Evolutionary conservation across 2,113 vertebrate species (phyloP).

Genomic region (Stictonetta naevosa): DNA sequence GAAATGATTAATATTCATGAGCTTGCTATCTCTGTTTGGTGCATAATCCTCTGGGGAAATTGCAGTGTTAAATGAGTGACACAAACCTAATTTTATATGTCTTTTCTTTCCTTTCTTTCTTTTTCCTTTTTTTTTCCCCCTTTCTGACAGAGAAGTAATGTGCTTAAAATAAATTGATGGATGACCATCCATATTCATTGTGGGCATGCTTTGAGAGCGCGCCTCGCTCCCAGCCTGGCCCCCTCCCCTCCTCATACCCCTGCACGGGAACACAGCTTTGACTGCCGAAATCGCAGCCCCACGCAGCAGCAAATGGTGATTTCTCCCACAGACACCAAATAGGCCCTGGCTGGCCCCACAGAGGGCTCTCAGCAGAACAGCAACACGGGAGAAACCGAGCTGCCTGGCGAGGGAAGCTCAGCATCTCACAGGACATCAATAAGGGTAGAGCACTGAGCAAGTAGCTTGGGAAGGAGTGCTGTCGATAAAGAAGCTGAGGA

Average conservation of each 20-base stretch:
- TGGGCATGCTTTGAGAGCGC: conserved; percentile 53
- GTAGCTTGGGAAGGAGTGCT: conserved; percentile 43
- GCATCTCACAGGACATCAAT: conserved; percentile 33
- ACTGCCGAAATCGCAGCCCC: conserved; percentile 8
- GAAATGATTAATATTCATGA: conserved; percentile 79
- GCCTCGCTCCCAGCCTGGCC: conserved; percentile 11
- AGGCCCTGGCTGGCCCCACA: conserved; percentile 43
- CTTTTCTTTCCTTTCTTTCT: conserved; percentile 67
- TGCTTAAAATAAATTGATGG: conserved; percentile 82
- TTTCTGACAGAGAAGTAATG: conserved; percentile 72
- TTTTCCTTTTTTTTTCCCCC: not conserved
- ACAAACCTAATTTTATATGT: conserved; percentile 78
- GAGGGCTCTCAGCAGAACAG: conserved; percentile 40
- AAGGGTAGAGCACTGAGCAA: conserved; percentile 30
- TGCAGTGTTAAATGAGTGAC: conserved; percentile 79
- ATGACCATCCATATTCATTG: conserved; percentile 73
- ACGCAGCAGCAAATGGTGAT: conserved; percentile 28
- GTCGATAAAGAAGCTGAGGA: not conserved
- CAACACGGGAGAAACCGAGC: conserved; percentile 12
- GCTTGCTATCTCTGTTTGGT: conserved; percentile 75
- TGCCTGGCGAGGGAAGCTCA: conserved; percentile 24
- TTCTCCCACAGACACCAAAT: conserved; percentile 40
- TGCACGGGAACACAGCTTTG: conserved; percentile 37
- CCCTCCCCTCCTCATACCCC: not conserved
- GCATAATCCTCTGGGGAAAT: conserved; percentile 74